Evolutionary conservation across 1,140 invertebrate genomes (phyloP).

Genomic region (Scaptomyza graminum): DNA sequence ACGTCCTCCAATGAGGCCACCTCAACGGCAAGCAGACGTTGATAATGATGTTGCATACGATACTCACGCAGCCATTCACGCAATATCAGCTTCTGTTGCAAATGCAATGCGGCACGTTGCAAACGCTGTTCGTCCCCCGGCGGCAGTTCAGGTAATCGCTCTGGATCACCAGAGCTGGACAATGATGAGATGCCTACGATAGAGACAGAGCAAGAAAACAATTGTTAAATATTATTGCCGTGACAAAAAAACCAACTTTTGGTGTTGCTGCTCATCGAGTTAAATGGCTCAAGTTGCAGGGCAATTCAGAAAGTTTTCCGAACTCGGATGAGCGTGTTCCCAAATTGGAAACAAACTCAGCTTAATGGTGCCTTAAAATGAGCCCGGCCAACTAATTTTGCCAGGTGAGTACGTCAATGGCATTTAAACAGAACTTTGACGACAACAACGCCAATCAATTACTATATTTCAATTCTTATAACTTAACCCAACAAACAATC

Average conservation of each 20-base stretch:
- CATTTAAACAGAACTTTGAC: slow-evolving; percentile 22
- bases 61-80: slow-evolving; percentile 91
- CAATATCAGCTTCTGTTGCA: slow-evolving; percentile 91
- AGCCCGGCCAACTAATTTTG: slow-evolving; percentile 60
- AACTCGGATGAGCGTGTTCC: not conserved
- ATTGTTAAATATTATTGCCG: not conserved
- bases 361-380: slow-evolving; percentile 69
- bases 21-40: slow-evolving; percentile 91
- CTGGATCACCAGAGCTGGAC: slow-evolving; percentile 89
- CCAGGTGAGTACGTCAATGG: slow-evolving; percentile 66
- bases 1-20: slow-evolving; percentile 93
- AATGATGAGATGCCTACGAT: slow-evolving; percentile 90
- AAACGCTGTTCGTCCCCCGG: slow-evolving; percentile 91
- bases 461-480: slow-evolving; percentile 79
- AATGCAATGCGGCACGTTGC: slow-evolving; percentile 89
- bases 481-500: slow-evolving; percentile 31
- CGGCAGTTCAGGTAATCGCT: slow-evolving; percentile 89
- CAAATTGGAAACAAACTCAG: slow-evolving; percentile 30
- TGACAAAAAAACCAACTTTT: slow-evolving; percentile 37
- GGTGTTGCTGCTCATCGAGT: slow-evolving; percentile 58
- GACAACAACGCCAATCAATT: slow-evolving; percentile 70
- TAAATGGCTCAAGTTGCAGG: slow-evolving; percentile 62
- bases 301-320: slow-evolving; percentile 47
- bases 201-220: not conserved
- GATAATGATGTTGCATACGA: slow-evolving; percentile 90